Conservation (phyloP, 2,888 invertebrate species). For the Sesamia inferens region DNA sequence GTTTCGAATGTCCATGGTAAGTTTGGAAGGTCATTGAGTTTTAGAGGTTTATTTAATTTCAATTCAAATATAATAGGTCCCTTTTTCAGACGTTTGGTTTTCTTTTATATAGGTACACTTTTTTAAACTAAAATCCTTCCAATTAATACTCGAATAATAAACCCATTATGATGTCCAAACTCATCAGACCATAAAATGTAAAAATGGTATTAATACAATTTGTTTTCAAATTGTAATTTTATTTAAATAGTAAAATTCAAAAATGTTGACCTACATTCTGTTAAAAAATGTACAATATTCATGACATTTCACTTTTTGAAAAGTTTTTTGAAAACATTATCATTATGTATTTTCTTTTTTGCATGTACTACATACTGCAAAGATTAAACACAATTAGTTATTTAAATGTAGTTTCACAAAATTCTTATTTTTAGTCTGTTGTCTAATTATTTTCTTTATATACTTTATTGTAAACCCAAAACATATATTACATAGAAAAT, state of each 20-base stretch:
- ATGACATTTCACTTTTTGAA: constrained; percentile 49
- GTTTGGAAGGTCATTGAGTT: neutral
- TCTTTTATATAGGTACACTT: neutral
- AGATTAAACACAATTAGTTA: neutral
- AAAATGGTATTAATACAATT: neutral
- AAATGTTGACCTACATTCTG: constrained; percentile 13
- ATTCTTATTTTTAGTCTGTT: constrained; percentile 12
- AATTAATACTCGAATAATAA: neutral
- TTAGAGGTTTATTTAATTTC: neutral
- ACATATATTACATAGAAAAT: no score
- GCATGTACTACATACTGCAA: no score
- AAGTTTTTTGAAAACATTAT: constrained; percentile 28
- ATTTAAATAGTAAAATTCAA: neutral
- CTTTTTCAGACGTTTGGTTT: no score
- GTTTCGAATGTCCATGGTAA: no score
- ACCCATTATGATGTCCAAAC: neutral
- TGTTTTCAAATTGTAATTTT: neutral
- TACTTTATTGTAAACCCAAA: no score
- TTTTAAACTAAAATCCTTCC: neutral
- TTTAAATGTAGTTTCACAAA: neutral
- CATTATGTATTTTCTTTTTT: neutral
- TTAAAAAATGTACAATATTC: constrained; percentile 17
- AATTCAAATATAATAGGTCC: no score
- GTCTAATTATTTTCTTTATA: neutral
- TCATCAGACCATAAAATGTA: constrained; percentile 20